Conservation (phyloP, 2,113 vertebrate genomes). For the Pterocles gutturalis region DNA sequence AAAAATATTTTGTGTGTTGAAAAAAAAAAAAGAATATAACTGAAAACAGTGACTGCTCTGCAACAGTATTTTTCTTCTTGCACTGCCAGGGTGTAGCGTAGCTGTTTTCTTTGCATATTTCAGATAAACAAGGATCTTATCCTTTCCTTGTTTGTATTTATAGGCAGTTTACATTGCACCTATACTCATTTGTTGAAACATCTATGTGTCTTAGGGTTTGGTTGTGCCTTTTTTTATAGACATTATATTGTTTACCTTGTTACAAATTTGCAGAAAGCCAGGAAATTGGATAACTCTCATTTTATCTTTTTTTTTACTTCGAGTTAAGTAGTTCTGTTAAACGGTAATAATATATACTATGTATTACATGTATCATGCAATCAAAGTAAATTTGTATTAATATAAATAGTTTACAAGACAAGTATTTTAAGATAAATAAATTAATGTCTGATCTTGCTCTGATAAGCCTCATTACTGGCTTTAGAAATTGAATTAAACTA, state of each 20-base stretch:
- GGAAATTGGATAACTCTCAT: neutral
- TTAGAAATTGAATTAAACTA: neutral
- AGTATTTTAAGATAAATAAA: neutral
- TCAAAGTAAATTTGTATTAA: neutral
- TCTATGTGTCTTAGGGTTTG: neutral
- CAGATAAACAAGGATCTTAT: neutral
- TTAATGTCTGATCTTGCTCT: neutral
- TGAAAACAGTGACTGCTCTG: neutral
- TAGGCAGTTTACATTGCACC: neutral
- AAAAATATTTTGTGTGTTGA: neutral
- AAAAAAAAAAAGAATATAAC: neutral
- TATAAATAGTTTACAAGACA: neutral
- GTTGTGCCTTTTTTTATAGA: neutral
- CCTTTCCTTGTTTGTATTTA: neutral
- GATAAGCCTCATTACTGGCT: neutral
- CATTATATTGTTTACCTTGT: neutral
- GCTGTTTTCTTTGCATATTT: neutral
- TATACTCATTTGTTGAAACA: neutral
- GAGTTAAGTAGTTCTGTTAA: neutral
- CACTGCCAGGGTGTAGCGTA: neutral
- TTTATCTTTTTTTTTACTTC: neutral
- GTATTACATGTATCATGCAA: neutral
- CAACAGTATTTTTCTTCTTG: neutral
- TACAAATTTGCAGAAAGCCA: neutral
- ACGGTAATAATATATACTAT: neutral